phyloP scores from a whole-genome alignment of 2,113 vertebrate species.

The Oncorhynchus tshawytscha region DNA sequence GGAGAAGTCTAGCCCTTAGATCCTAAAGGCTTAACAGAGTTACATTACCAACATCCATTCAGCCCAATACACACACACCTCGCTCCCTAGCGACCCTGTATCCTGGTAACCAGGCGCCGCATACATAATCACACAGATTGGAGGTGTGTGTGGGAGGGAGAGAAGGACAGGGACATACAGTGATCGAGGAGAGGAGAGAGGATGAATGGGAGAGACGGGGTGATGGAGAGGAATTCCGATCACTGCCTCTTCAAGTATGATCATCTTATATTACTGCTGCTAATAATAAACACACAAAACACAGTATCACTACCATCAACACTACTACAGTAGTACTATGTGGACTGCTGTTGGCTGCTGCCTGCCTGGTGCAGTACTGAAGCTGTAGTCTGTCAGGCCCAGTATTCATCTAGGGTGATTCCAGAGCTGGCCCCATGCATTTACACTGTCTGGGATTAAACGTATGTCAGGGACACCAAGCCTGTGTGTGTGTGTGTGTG shows the following conservation, averaged over 20 bases:
- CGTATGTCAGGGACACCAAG: slow-evolving; percentile 41
- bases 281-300: too few species aligned
- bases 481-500: slow-evolving; percentile 22
- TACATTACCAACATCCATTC: slow-evolving; percentile 22
- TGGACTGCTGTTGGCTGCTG: neutral
- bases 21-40: slow-evolving; percentile 49
- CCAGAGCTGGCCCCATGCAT: slow-evolving; percentile 46
- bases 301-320: too few species aligned
- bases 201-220: neutral
- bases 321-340: too few species aligned
- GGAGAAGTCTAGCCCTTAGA: slow-evolving; percentile 51
- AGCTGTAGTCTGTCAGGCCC: slow-evolving; percentile 24
- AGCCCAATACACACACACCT: neutral
- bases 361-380: slow-evolving; percentile 15
- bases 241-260: too few species aligned
- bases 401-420: slow-evolving; percentile 59
- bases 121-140: slow-evolving; percentile 15
- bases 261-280: too few species aligned
- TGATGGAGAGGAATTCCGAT: too few species aligned
- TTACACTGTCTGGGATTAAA: slow-evolving; percentile 62
- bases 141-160: neutral
- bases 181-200: slow-evolving; percentile 27
- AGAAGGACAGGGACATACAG: neutral
- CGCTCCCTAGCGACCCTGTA: slow-evolving; percentile 27
- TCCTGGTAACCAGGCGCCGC: slow-evolving; percentile 36